phyloP scores from a whole-genome alignment of 2,797 vertebrate genomes.

The Heteromormyrus szaboi region DNA sequence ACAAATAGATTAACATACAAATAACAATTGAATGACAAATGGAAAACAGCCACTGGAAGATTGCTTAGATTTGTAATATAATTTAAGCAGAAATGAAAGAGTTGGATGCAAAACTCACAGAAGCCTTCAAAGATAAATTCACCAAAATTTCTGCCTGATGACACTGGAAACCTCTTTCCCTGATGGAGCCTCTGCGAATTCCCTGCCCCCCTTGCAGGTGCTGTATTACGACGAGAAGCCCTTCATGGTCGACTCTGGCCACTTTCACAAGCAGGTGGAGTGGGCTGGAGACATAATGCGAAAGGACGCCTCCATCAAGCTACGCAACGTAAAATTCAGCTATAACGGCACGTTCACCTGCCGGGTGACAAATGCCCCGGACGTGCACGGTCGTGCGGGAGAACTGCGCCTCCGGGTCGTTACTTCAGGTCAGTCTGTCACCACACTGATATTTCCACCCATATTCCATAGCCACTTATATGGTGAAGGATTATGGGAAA shows the following conservation, averaged over 20 bases:
- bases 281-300: conserved; percentile 79
- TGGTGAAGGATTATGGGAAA: neutral
- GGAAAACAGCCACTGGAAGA: neutral
- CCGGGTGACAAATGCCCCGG: conserved; percentile 81
- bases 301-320: conserved; percentile 72
- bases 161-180: neutral
- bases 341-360: conserved; percentile 87
- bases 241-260: conserved; percentile 56
- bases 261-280: conserved; percentile 64
- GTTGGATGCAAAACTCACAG: neutral
- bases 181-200: neutral
- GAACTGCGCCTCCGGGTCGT: conserved; percentile 75
- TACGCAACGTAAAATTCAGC: conserved; percentile 71
- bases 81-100: neutral
- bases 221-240: conserved; percentile 71
- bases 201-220: conserved; percentile 53
- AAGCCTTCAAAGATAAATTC: neutral
- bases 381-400: conserved; percentile 72
- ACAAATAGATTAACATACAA: neutral
- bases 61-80: neutral
- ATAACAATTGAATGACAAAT: neutral
- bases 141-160: neutral
- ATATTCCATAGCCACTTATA: neutral
- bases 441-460: neutral
- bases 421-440: conserved; percentile 53